These are phyloP conservation scores for Gallirallus australis DNA, from an alignment of 2,797 vertebrate species.

Conservation along the genomic window DNA sequence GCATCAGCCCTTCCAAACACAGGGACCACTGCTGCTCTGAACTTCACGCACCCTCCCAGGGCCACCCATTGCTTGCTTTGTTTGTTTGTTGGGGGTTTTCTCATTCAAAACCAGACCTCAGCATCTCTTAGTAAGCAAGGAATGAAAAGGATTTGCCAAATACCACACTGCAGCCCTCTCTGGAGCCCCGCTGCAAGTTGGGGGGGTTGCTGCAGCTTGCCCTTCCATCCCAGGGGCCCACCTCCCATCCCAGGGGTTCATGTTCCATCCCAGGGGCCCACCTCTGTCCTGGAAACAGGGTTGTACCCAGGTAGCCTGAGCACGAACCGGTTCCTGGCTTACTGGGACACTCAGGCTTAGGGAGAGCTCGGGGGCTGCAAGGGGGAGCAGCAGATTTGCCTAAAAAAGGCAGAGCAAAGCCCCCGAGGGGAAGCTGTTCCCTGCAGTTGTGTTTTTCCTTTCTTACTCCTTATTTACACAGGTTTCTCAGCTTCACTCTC, in stretches of 20 bases:
- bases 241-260: too few relatives aligned
- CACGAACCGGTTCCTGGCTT: not conserved
- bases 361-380: not conserved
- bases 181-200: not conserved
- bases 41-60: not conserved
- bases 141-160: not conserved
- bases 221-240: too few relatives aligned
- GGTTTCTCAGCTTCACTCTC: constrained; percentile 18
- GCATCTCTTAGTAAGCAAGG: not conserved
- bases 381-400: constrained; percentile 31
- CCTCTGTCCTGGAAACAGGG: not conserved
- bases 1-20: not conserved
- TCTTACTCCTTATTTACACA: constrained; percentile 57
- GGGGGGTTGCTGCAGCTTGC: not conserved
- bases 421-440: not conserved
- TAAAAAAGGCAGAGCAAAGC: constrained; percentile 35
- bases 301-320: not conserved
- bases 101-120: not conserved
- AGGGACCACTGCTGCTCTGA: not conserved
- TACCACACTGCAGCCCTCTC: not conserved
- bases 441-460: constrained; percentile 43
- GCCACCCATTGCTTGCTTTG: too few relatives aligned
- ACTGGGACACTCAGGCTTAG: not conserved
- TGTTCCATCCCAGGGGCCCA: too few relatives aligned
- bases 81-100: too few relatives aligned